A percentile compares a stretch with the other conserved stretches of the same genome.
Evolutionary conservation across 1,140 invertebrate genomes (phyloP).

Genomic region (Magallana gigas): DNA sequence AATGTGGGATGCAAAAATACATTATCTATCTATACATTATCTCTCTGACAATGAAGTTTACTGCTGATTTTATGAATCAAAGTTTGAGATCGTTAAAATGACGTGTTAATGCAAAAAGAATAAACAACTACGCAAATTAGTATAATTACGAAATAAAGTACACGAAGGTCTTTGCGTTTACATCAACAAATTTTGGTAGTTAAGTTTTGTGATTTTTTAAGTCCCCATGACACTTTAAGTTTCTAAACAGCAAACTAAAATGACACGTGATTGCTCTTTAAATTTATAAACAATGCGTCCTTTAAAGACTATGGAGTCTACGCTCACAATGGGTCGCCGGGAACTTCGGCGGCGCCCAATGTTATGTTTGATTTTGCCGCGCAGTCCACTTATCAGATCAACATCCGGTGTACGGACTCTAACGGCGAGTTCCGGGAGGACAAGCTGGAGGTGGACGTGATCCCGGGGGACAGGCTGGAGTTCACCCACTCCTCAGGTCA

Average conservation of each 20-base stretch:
- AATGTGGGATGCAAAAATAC: too few species aligned
- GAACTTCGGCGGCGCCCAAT: conserved; percentile 38
- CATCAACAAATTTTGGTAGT: too few species aligned
- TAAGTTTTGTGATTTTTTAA: too few species aligned
- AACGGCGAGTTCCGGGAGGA: conserved; percentile 8
- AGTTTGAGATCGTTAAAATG: too few species aligned
- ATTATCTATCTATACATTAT: too few species aligned
- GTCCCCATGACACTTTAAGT: not conserved
- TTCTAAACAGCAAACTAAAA: not conserved
- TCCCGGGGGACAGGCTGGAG: conserved; percentile 30
- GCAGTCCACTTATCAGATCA: conserved; percentile 9
- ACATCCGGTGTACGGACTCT: conserved; percentile 21
- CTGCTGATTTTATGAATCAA: too few species aligned
- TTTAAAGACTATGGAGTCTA: conserved; percentile 39
- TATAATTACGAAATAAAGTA: too few species aligned
- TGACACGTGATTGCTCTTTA: not conserved
- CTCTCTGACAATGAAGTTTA: too few species aligned
- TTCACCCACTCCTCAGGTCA: conserved; percentile 33
- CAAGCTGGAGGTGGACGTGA: conserved; percentile 33
- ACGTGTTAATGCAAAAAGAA: too few species aligned
- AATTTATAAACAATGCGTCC: not conserved
- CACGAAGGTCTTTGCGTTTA: too few species aligned
- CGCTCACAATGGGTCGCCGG: conserved; percentile 25
- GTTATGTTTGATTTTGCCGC: conserved; percentile 40
- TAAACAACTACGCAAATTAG: too few species aligned